phyloP scores from a whole-genome alignment of 1,140 invertebrate species.

The Propsilocerus akamusi region DNA sequence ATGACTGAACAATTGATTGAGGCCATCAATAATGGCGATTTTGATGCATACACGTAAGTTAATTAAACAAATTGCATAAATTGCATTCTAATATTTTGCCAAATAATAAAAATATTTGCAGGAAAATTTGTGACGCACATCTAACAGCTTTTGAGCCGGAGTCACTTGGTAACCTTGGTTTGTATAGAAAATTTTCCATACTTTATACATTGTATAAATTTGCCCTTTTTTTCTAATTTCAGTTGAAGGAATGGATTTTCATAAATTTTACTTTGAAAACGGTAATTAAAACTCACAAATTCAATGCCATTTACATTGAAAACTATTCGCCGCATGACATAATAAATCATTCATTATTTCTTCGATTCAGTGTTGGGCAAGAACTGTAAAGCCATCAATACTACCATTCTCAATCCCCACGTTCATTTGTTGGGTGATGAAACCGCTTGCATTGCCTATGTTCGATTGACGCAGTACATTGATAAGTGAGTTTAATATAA shows the following conservation, averaged over 20 bases:
- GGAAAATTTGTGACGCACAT: conserved; percentile 89
- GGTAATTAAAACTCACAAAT: conserved; percentile 15
- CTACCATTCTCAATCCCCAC: conserved; percentile 89
- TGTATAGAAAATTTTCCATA: no score
- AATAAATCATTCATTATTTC: no score
- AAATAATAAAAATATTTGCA: no score
- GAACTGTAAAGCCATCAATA: conserved; percentile 78
- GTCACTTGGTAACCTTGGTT: conserved; percentile 89
- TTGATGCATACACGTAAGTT: conserved; percentile 62
- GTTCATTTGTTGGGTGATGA: conserved; percentile 91
- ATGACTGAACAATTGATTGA: conserved; percentile 92
- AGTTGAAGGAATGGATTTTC: conserved; percentile 96
- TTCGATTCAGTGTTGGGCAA: conserved; percentile 28
- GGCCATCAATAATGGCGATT: conserved; percentile 88
- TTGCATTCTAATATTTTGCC: background rate
- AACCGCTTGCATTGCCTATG: conserved; percentile 91
- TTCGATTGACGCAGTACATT: conserved; percentile 86
- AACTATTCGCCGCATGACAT: no score
- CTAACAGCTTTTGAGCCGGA: conserved; percentile 95
- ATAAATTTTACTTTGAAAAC: conserved; percentile 99
- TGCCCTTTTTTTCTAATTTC: no score
- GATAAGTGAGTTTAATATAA: conserved; percentile 49
- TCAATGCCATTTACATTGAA: background rate
- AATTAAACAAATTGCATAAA: background rate
- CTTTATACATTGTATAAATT: no score